Percentiles rank a stretch among this genome's conserved stretches.
Evolutionary conservation across 2,113 vertebrate genomes (phyloP).

Genomic region (Symphodus melops): DNA sequence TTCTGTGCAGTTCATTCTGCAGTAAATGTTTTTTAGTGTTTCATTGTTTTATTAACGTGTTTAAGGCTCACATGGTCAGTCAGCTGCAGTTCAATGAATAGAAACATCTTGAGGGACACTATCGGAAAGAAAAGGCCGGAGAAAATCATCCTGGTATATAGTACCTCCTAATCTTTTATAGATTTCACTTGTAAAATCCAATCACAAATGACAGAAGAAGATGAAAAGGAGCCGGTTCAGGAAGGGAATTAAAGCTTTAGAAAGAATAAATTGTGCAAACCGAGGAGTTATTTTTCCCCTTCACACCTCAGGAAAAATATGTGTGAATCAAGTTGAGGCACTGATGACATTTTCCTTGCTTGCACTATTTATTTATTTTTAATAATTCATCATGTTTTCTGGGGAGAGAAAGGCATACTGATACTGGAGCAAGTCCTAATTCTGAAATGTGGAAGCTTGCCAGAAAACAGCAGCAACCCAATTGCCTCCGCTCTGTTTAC

Average conservation of each 20-base stretch:
- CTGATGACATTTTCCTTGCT: constrained; percentile 35
- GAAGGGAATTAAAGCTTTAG: constrained; percentile 4
- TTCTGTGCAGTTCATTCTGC: constrained; percentile 45
- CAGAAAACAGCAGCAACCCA: constrained; percentile 31
- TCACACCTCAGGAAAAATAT: constrained; percentile 42
- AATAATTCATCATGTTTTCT: constrained; percentile 70
- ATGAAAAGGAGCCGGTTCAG: constrained; percentile 5
- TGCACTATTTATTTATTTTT: constrained; percentile 61
- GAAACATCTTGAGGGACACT: constrained; percentile 16
- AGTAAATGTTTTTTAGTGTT: constrained; percentile 38
- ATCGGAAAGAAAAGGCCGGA: neutral
- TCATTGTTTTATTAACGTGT: constrained; percentile 48
- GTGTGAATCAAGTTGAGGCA: constrained; percentile 38
- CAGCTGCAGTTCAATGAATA: constrained; percentile 19
- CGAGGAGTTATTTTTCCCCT: constrained; percentile 16
- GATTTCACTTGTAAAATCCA: constrained; percentile 9
- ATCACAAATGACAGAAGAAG: neutral
- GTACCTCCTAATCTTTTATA: neutral
- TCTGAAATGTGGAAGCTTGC: constrained; percentile 40
- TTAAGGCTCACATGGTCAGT: constrained; percentile 3
- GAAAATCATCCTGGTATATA: constrained; percentile 25
- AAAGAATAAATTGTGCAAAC: constrained; percentile 28
- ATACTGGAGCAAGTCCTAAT: constrained; percentile 40
- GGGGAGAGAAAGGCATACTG: constrained; percentile 20
- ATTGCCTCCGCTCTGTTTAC: constrained; percentile 38